Evolutionary conservation across 2,888 invertebrate species (phyloP).

Genomic region (Tetragonula carbonaria): DNA sequence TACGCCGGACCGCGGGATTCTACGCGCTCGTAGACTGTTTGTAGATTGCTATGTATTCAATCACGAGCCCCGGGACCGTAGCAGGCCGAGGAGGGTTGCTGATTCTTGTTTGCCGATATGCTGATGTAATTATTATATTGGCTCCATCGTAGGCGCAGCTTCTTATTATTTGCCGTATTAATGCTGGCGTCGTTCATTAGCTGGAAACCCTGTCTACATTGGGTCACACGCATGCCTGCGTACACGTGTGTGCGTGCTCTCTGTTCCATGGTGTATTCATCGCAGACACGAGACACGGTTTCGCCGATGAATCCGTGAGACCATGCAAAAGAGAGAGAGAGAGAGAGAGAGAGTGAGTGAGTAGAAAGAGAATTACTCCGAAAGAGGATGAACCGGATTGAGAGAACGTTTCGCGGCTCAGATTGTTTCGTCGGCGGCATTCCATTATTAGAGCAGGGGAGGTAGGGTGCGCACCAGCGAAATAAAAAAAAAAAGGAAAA

Average conservation of each 20-base stretch:
- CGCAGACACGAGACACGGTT: slow-evolving; percentile 21
- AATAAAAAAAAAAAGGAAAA: slow-evolving; percentile 41
- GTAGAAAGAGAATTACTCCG: not conserved
- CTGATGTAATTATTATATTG: slow-evolving; percentile 84
- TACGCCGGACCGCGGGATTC: slow-evolving; percentile 16
- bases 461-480: not conserved
- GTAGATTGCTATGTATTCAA: slow-evolving; percentile 68
- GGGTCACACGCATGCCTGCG: slow-evolving; percentile 15
- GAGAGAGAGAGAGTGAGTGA: slow-evolving; percentile 16
- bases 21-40: slow-evolving; percentile 58
- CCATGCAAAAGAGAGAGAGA: not conserved
- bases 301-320: slow-evolving; percentile 18
- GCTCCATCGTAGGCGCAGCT: slow-evolving; percentile 67
- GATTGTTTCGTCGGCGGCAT: slow-evolving; percentile 55
- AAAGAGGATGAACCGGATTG: slow-evolving; percentile 49
- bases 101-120: slow-evolving; percentile 83
- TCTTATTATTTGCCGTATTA: slow-evolving; percentile 77
- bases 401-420: slow-evolving; percentile 56
- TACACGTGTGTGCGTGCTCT: not conserved
- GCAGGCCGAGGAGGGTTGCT: slow-evolving; percentile 73
- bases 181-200: slow-evolving; percentile 74
- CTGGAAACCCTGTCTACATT: slow-evolving; percentile 56
- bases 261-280: slow-evolving; percentile 9
- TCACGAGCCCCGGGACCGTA: slow-evolving; percentile 34
- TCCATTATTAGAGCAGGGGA: slow-evolving; percentile 57